A percentile compares a stretch with the other conserved stretches of the same genome.
Conservation (phyloP, 2,888 invertebrate species). For the Strigamia maritima region DNA sequence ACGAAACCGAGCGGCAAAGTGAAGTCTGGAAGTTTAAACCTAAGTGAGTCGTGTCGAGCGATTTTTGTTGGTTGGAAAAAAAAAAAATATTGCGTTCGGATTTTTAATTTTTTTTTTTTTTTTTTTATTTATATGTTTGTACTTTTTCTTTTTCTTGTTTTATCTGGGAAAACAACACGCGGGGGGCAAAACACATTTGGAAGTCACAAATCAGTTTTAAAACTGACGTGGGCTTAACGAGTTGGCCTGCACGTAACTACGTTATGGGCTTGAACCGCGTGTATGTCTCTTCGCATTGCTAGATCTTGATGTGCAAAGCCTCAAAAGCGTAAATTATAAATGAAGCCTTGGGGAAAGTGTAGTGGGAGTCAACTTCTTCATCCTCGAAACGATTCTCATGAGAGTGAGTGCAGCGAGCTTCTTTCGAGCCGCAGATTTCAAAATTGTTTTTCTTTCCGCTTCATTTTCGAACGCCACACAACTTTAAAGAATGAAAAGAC, state of each 20-base stretch:
- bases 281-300: neutral
- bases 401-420: neutral
- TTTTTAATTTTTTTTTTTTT: neutral
- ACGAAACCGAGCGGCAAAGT: too few relatives aligned
- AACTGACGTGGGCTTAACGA: neutral
- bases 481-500: neutral
- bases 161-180: neutral
- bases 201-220: constrained; percentile 4
- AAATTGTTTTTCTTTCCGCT: constrained; percentile 2
- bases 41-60: too few relatives aligned
- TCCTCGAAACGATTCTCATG: neutral
- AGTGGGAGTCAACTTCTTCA: constrained; percentile 4
- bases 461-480: neutral
- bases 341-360: constrained; percentile 4
- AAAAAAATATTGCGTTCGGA: neutral
- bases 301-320: neutral
- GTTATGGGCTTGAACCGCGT: neutral
- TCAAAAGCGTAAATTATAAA: constrained; percentile 4
- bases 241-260: neutral
- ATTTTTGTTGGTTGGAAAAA: too few relatives aligned
- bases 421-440: neutral
- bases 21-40: too few relatives aligned
- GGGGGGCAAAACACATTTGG: constrained; percentile 2
- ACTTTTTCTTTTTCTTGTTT: neutral
- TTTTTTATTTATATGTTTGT: neutral